These are phyloP conservation scores for Sarcophaga rosellei DNA, from an alignment of 2,888 invertebrate species.

Conservation along the genomic window DNA sequence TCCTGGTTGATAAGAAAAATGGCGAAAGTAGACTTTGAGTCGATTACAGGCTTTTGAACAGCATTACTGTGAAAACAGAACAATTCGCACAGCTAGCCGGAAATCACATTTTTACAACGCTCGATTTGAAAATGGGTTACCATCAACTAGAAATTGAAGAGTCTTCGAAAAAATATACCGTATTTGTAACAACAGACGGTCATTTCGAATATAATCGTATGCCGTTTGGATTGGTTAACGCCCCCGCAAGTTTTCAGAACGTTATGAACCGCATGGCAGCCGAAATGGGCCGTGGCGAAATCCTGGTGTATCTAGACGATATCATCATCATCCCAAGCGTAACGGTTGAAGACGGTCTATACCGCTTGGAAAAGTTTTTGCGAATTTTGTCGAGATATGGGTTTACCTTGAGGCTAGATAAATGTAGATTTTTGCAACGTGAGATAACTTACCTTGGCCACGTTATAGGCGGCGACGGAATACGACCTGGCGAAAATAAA, in stretches of 20 bases:
- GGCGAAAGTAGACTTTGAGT: conserved; percentile 11
- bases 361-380: neutral
- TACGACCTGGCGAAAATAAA: conserved; percentile 26
- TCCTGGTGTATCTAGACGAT: neutral
- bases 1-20: conserved; percentile 12
- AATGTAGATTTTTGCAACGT: conserved; percentile 18
- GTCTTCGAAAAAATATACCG: conserved; percentile 42
- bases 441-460: conserved; percentile 40
- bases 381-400: neutral
- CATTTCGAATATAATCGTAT: conserved; percentile 59
- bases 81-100: conserved; percentile 16
- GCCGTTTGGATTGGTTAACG: conserved; percentile 39
- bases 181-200: conserved; percentile 46
- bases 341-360: neutral
- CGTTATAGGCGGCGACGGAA: conserved; percentile 6
- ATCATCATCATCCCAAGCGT: neutral
- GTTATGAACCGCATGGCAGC: conserved; percentile 9
- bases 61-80: conserved; percentile 11
- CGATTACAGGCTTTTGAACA: neutral
- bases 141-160: conserved; percentile 58
- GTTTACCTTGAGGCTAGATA: conserved; percentile 7
- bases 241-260: conserved; percentile 15
- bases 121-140: conserved; percentile 57
- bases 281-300: conserved; percentile 13
- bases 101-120: conserved; percentile 47